These are phyloP conservation scores for Phyllotreta striolata DNA, from an alignment of 2,888 invertebrate species.

Conservation along the genomic window DNA sequence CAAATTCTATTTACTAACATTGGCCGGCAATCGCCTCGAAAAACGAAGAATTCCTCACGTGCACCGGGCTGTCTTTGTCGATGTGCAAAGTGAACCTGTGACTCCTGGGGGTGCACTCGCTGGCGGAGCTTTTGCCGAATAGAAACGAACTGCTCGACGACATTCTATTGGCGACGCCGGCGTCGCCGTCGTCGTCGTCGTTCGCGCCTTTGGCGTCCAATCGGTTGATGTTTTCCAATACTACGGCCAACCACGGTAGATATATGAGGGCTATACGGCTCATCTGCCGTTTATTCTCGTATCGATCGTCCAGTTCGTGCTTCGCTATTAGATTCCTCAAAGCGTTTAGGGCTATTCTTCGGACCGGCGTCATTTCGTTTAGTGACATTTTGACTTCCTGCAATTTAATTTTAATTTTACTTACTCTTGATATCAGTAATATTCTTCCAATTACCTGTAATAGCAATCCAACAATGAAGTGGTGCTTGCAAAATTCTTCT, in stretches of 20 bases:
- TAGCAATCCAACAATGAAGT: constrained; percentile 88
- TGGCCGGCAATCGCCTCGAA: constrained; percentile 77
- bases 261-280: constrained; percentile 89
- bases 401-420: too few species aligned
- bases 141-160: constrained; percentile 69
- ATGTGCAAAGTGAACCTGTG: constrained; percentile 76
- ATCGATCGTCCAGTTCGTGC: constrained; percentile 90
- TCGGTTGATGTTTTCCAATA: constrained; percentile 86
- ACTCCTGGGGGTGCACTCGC: constrained; percentile 67
- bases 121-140: constrained; percentile 63
- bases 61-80: constrained; percentile 77
- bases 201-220: constrained; percentile 65
- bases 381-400: constrained; percentile 89
- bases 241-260: constrained; percentile 88
- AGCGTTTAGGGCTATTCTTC: constrained; percentile 80
- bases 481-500: constrained; percentile 88
- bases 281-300: constrained; percentile 67
- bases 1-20: constrained; percentile 55
- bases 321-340: constrained; percentile 90
- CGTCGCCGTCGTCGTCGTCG: constrained; percentile 57
- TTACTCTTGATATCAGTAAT: too few species aligned
- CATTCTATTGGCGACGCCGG: constrained; percentile 62
- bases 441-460: constrained; percentile 62
- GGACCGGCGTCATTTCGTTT: constrained; percentile 83
- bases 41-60: constrained; percentile 79